Conservation (phyloP, 2,113 vertebrate species). For the Toxostoma redivivum region DNA sequence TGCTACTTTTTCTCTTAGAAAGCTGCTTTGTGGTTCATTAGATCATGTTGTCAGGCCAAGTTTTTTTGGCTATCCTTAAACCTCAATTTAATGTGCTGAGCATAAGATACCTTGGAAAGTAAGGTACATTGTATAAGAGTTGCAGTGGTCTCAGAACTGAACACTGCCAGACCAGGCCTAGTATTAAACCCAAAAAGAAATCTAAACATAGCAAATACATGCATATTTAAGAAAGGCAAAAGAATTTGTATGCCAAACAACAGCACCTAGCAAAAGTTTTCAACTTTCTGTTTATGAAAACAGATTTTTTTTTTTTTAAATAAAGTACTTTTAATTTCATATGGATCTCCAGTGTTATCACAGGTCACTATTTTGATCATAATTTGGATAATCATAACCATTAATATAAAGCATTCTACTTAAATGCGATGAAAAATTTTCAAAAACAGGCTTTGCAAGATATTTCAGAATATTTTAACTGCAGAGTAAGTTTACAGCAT, state of each 20-base stretch:
- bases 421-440: neutral
- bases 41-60: neutral
- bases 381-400: neutral
- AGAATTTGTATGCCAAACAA: neutral
- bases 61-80: constrained; percentile 5
- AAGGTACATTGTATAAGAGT: neutral
- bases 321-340: neutral
- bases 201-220: neutral
- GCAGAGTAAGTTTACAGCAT: neutral
- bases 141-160: neutral
- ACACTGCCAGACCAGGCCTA: neutral
- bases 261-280: neutral
- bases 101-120: neutral
- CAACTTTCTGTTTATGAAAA: neutral
- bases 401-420: neutral
- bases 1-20: constrained; percentile 58
- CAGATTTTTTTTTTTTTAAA: neutral
- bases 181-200: neutral
- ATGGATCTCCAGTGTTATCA: neutral
- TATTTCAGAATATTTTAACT: neutral
- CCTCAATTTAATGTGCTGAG: neutral
- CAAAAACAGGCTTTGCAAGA: neutral
- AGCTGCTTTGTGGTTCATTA: constrained; percentile 10
- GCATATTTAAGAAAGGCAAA: neutral
- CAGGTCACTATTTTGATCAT: neutral